Conservation (phyloP, 1,140 invertebrate genomes). For the Theocolax elegans region DNA sequence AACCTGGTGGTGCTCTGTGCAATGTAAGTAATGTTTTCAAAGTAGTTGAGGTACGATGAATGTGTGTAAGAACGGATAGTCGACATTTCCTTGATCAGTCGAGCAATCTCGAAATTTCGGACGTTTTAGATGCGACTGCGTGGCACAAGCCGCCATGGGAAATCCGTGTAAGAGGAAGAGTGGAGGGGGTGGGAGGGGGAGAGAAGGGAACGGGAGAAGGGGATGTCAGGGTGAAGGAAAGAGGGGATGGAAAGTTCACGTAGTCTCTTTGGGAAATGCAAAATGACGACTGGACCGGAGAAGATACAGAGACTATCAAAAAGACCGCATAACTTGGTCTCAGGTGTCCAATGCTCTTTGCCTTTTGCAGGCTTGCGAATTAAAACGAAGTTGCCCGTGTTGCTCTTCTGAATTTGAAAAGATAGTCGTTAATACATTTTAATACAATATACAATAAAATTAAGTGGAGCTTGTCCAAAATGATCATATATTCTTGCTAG, state of each 20-base stretch:
- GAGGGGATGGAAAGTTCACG: background rate
- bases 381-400: background rate
- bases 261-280: constrained; percentile 29
- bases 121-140: background rate
- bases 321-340: constrained; percentile 9
- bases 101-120: constrained; percentile 37
- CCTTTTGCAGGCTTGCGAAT: background rate
- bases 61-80: no score
- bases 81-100: no score
- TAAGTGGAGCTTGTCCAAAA: no score
- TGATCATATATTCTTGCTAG: no score
- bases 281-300: constrained; percentile 24
- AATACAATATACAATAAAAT: no score
- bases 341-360: background rate
- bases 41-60: no score
- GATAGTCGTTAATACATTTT: no score
- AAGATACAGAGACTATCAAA: constrained; percentile 24
- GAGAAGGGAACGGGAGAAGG: no score
- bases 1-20: no score
- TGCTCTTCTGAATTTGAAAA: no score
- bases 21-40: no score
- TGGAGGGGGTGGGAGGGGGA: background rate
- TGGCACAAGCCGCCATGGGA: constrained; percentile 27
- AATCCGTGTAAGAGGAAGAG: constrained; percentile 15
- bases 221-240: no score